phyloP scores from a whole-genome alignment of 2,113 vertebrate species.

The Scalopus aquaticus region DNA sequence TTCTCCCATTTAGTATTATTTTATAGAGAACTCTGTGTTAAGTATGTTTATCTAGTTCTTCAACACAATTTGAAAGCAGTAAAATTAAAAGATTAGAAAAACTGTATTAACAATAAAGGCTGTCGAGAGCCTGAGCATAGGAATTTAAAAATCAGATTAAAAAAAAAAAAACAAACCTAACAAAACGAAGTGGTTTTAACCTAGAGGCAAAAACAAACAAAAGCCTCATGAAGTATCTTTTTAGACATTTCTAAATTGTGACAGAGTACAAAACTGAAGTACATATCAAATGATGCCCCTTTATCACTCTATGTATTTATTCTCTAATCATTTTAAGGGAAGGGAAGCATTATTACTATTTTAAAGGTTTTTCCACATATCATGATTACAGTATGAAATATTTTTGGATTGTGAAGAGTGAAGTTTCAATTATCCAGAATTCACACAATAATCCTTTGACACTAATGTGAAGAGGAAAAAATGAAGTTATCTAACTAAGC shows the following conservation, averaged over 20 bases:
- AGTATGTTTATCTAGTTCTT: not conserved
- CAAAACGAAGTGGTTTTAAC: not conserved
- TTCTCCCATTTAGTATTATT: slow-evolving; percentile 5
- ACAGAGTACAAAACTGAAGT: not conserved
- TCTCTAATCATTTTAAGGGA: not conserved
- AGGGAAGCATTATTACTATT: slow-evolving; percentile 13
- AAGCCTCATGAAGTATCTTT: not conserved
- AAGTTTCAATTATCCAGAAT: slow-evolving; percentile 47
- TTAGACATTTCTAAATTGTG: not conserved
- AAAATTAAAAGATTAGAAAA: slow-evolving; percentile 45
- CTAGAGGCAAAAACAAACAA: not conserved
- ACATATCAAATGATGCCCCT: not conserved
- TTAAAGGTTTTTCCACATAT: not conserved
- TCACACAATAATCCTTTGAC: not conserved
- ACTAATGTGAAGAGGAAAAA: not conserved
- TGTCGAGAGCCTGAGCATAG: not conserved
- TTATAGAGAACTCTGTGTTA: slow-evolving; percentile 21
- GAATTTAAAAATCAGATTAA: not conserved
- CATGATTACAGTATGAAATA: not conserved
- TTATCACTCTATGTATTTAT: not conserved
- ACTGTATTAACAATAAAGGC: slow-evolving; percentile 6
- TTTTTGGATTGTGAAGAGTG: not conserved
- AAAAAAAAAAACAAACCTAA: not conserved
- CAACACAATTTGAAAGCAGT: not conserved
- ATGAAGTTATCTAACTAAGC: not conserved